Conservation (phyloP, 2,113 vertebrate species). For the Sapajus apella region DNA sequence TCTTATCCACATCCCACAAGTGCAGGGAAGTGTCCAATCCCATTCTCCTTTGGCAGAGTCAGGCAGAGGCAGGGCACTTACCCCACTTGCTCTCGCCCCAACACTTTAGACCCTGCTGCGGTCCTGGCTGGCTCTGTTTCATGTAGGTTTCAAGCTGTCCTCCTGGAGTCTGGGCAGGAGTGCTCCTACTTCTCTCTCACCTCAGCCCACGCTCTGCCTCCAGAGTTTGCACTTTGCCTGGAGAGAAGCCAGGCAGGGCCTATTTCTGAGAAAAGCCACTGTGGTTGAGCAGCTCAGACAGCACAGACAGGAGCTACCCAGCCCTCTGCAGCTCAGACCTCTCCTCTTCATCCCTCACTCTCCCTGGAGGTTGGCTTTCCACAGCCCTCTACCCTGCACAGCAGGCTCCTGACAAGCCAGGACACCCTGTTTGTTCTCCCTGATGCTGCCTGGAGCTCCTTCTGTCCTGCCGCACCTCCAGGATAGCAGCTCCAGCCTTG, state of each 20-base stretch:
- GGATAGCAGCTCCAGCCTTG: neutral
- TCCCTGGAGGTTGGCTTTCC: neutral
- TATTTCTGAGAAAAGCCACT: neutral
- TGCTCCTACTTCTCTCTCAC: neutral
- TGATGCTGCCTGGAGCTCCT: neutral
- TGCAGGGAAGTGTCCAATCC: neutral
- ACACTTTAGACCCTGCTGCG: neutral
- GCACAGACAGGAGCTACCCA: neutral
- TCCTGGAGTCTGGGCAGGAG: neutral
- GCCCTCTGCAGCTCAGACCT: neutral
- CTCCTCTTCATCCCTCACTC: too few species aligned
- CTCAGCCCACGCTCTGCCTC: neutral
- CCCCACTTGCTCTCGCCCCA: accelerated
- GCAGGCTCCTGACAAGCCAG: neutral
- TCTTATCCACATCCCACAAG: neutral
- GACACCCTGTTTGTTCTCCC: neutral
- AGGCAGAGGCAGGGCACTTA: neutral
- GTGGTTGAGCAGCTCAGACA: neutral
- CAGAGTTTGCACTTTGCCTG: accelerated
- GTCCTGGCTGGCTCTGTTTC: neutral
- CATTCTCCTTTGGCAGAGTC: neutral
- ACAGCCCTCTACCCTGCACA: neutral
- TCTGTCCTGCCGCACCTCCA: accelerated
- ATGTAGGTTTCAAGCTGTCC: neutral
- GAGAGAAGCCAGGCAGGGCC: neutral